Evolutionary conservation across 2,113 vertebrate species (phyloP), one percentile per base, ranked within the genome.

Genomic region (Camelus bactrianus): DNA sequence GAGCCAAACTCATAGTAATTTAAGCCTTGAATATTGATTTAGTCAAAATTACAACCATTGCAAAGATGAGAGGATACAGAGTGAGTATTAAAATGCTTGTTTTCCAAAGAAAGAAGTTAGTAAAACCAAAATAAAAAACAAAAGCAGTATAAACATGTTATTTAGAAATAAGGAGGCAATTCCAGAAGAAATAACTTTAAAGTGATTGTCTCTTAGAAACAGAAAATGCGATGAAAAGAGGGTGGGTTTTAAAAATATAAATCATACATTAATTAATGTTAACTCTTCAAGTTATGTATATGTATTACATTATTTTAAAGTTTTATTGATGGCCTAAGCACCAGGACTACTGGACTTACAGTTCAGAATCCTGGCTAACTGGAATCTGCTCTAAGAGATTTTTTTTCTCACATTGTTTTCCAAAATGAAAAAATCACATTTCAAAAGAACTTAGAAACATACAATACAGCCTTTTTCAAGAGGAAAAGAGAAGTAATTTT

Each of bases 371-470:
- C 70, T 65, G 24, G 58, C 16, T 82, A 80, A 97, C 3, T 35
- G 42, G n/a, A 89, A 94, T 90, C 4, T 76, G 60, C 15, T 65
- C 32, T 58, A 26, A 73, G 48, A 56, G 7, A 6, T 69, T 54
- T 56, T 65, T 12, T 28, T 28, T 75, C n/a, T 20, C 50, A 67
- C 38, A 90, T 81, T 77, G 16, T 89, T 91, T 87, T 94, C n/a
- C 15, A 58, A n/a, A 76, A 58, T 48, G 28, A 73, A 76, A 92
- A 89, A 80, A 85, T 56, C 80, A 95, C 9, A 50, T 75, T 93
- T 93, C 65, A 70, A 89, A 96, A 80, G 46, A 88, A 93, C 83
- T 52, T 4, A 94, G 64, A 11, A 76, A 67, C 92, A 76, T 72
- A 85, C 1, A 80, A 48, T 3, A 95, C 3, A 46, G 15, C 9